A percentile compares a stretch with the other conserved stretches of the same genome.
Evolutionary conservation across 2,888 invertebrate species (phyloP).

Genomic region (Anoncus sp.): DNA sequence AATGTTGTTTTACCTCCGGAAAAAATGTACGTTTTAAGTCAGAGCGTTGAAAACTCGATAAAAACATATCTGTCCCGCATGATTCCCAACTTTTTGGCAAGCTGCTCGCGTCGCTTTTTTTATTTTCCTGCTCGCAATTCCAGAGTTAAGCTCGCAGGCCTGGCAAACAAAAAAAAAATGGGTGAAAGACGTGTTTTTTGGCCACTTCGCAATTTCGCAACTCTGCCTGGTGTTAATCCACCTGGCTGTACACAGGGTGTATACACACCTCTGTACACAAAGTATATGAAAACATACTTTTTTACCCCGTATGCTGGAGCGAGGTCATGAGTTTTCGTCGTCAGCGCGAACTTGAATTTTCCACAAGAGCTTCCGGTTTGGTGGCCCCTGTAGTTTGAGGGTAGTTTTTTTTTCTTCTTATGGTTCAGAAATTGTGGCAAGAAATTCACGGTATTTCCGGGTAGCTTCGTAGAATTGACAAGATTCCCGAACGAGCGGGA

Average conservation of each 20-base stretch:
- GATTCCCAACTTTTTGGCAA: neutral
- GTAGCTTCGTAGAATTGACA: conserved; percentile 18
- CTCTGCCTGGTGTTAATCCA: neutral
- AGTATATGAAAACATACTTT: conserved; percentile 10
- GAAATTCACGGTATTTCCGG: conserved; percentile 20
- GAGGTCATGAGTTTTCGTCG: conserved; percentile 4
- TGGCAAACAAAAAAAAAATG: neutral
- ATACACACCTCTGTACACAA: neutral
- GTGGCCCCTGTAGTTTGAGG: neutral
- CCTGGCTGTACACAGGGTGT: neutral
- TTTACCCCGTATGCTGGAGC: neutral
- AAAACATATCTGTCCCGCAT: neutral
- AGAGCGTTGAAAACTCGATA: neutral
- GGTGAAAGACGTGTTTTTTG: neutral
- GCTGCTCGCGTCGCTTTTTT: neutral
- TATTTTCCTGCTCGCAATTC: neutral
- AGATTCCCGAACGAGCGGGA: conserved; percentile 15
- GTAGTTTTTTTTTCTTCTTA: conserved; percentile 8
- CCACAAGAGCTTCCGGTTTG: conserved; percentile 30
- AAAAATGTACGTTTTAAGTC: neutral
- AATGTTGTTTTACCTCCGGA: neutral
- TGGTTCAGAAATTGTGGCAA: neutral
- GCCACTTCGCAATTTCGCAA: neutral
- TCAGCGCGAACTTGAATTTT: conserved; percentile 13
- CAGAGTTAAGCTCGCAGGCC: neutral